Evolutionary conservation across 1,140 invertebrate species (phyloP), one percentile per base, ranked within the genome.

Genomic region (Maniola jurtina): DNA sequence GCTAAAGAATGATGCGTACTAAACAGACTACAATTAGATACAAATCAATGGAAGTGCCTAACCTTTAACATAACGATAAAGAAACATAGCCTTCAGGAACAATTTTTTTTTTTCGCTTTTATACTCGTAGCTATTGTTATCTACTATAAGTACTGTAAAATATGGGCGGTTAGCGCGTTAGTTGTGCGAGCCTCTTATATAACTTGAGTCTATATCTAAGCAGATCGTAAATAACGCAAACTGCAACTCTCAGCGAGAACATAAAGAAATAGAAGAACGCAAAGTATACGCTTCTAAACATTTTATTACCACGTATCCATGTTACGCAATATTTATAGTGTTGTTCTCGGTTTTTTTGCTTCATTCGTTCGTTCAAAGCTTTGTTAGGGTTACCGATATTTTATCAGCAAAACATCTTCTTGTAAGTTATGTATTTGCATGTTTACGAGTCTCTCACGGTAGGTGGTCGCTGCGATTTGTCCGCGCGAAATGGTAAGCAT

Each of bases 401-500:
- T 77, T 81, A 79, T 80, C 75, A 75, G 76, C 66, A 64, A 65
- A 76, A 69, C 67, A 76, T 80, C 72, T 74, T 70, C 69, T 72
- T 77, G 71, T 70, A 75, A 84, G 69, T 83, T 83, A 83, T 85
- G 80, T 72, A 84, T 87, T 83, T 78, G 74, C 79, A 86, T 84
- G 76, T 86, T 84, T 87, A 87, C 80, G 79, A 80, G 71, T 72
- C 58, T 64, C 74, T 59, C 83, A 61, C 81, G 36, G 83, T 81
- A 72, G 86, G 86, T 84, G 86, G 86, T 81, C 86, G 52, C 38
- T 38, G 77, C 79, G 76, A 87, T 86, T 86, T 86, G 81, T 85
- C 70, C 76, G 52, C 61, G 74, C 65, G 66, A 75, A 82, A 85
- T 83, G 80, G 78, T 83, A 67, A 80, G 71, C 77, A 72, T 73